Evolutionary conservation across 2,888 invertebrate species (phyloP), one percentile per base, ranked within the genome.

Genomic region (Amblyjoppa proteus): DNA sequence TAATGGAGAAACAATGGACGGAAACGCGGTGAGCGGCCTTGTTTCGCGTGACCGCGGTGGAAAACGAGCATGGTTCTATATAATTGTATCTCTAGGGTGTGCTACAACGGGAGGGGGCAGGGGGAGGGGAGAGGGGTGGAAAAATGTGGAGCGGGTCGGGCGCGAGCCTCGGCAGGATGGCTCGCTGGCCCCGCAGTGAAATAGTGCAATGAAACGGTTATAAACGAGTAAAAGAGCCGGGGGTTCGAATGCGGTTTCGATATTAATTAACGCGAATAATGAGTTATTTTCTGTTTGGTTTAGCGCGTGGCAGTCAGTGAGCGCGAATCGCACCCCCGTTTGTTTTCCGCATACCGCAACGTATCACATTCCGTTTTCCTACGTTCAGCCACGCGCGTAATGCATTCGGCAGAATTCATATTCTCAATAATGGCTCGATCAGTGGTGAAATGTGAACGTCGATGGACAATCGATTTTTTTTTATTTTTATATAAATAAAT

Each of bases 241-340:
- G 69, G 51, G 53, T 71, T 61, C 75, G 80, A 71, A 77, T 71
- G 86, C 77, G 84, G 87, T 87, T 89, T 89, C 87, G 88, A 90
- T 90, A 90, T 90, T 91, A 90, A 90, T 91, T 91, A 90, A 89
- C 89, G 84, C 80, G 88, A 90, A 91, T 90, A 91, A 91, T 91
- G 89, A 91, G 88, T 91, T 90, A 90, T 90, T 90, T 90, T 89
- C 87, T 87, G 87, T 90, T 87, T 87, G 88, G 85, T 86, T 88
- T 89, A 79, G 81, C 89, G 41, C 61, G 81, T 78, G 74, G 77
- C 83, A 71, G 45, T 74, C 53, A 68, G 71, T 51, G 75, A 76
- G 70, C 51, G 69, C 53, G 68, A 74, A 49, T 61, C 68, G 45
- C 73, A 56, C 34, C 49, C 11, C 61, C 61, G 74, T 73, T 82